Evolutionary conservation across 37 sponge, comb jelly and placozoan genomes (phyloP).

Genomic region (Halisarca cf. caerulea): DNA sequence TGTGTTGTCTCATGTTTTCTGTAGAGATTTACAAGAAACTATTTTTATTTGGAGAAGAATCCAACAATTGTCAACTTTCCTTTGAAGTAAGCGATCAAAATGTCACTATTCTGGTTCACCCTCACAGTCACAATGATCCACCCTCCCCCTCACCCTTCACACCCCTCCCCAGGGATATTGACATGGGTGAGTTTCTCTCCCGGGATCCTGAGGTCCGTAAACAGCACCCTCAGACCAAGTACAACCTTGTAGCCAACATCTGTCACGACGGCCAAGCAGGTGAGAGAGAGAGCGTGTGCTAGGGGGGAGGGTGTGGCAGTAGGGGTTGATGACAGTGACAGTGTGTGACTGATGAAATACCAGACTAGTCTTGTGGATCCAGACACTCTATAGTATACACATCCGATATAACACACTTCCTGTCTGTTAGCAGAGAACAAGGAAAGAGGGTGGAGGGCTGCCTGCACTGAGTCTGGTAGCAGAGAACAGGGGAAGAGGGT

Average conservation of each 20-base stretch:
- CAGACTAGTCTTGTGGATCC: no score
- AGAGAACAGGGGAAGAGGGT: no score
- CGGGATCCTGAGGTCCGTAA: conserved; percentile 74
- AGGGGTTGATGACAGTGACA: no score
- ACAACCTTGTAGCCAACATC: conserved; percentile 94
- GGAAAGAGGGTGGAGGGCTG: no score
- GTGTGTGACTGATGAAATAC: no score
- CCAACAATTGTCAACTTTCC: conserved; percentile 99
- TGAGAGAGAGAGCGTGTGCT: neutral
- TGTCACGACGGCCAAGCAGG: conserved; percentile 95
- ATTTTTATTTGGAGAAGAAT: conserved; percentile 97
- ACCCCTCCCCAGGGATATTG: conserved; percentile 71
- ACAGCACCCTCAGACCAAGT: conserved; percentile 80
- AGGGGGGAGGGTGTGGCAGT: no score
- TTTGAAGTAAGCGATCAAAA: conserved; percentile 61
- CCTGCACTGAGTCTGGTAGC: no score
- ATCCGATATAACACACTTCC: no score
- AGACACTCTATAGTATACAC: no score
- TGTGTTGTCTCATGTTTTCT: neutral
- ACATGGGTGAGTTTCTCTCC: conserved; percentile 94
- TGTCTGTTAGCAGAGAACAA: no score
- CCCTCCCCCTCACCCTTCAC: neutral
- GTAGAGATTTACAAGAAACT: conserved; percentile 96
- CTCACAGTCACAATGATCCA: neutral
- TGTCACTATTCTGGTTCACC: neutral